Base-by-base conservation (phyloP, 2,113 vertebrate species). In the Nothoprocta perdicaria region DNA sequence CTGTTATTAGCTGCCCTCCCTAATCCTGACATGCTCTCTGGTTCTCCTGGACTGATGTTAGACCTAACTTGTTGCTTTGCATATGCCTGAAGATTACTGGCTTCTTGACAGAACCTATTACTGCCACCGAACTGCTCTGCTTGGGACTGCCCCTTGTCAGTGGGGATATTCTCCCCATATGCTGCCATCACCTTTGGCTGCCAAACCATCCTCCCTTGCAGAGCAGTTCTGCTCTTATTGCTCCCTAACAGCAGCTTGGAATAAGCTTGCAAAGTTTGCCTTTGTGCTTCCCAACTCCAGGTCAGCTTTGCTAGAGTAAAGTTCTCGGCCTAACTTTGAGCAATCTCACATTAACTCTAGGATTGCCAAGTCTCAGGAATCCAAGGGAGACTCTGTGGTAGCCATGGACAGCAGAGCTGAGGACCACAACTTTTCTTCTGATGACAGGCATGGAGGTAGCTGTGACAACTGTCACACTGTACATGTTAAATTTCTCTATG, bases 311-410 rank as follows among this genome's bases (percentile, higher is more conserved):
- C 31, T 53, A 38, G 27, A 80, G 53, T 75, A 52, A 60, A 53
- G 13, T 4, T 81, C 1, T 0, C 27, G 31, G 13, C 46, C 3
- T 35, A 57, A 50, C 52, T 18, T 33, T 33, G 21, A 72, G 27
- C 18, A 9, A 46, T 31, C 48, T 73, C n/a, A 73, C 88, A 31
- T 62, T 46, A 52, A 26, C 16, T 24, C 18, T 13, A 5, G 16
- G 40, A 13, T 21, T 14, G 12, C 29, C 41, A 45, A 0, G 0
- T 14, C 11, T 31, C 3, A 2, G 40, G 50, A 67, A 17, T 14
- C 61, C 52, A 62, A 80, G 58, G 12, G 45, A 73, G 14, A 19
- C 8, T 83, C 50, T 58, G 18, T 35, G 16, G 72, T 24, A 87
- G 33, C 7, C 11, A 3, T 2, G 8, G 60, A 50, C 35, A 53